Conservation (phyloP, 2,113 vertebrate species). For the Aplodontia rufa region DNA sequence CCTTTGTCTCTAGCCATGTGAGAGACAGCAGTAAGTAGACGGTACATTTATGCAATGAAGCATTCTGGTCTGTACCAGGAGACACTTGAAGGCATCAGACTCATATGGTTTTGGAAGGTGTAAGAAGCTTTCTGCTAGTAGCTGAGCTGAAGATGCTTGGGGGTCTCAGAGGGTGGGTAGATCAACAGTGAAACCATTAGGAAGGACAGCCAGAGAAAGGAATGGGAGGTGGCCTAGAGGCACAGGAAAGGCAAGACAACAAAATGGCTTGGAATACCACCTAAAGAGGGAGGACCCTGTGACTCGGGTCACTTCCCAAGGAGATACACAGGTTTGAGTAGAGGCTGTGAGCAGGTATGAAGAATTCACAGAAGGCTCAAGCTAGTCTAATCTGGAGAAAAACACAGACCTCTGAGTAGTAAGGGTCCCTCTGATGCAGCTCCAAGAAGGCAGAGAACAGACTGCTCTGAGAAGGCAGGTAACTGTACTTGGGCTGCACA, state of each 20-base stretch:
- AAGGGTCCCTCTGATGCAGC: background rate
- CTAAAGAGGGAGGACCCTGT: background rate
- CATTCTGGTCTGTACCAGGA: background rate
- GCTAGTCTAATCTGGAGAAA: background rate
- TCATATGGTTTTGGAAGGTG: background rate
- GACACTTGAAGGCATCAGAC: no score
- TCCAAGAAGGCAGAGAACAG: background rate
- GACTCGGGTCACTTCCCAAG: background rate
- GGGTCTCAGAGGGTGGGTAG: background rate
- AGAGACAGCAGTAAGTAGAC: background rate
- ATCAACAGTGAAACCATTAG: background rate
- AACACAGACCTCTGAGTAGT: background rate
- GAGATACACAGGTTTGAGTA: background rate
- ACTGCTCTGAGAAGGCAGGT: background rate
- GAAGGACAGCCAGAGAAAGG: background rate
- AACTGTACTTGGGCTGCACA: background rate
- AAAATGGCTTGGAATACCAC: background rate
- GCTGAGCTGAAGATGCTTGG: background rate
- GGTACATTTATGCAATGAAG: background rate
- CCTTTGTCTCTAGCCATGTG: background rate
- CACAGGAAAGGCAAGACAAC: no score
- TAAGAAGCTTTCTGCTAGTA: no score
- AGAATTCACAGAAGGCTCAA: background rate
- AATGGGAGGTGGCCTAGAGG: background rate
- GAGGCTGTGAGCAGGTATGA: background rate